phyloP scores from a whole-genome alignment of 2,888 invertebrate genomes.

The Flexamia atlantica region DNA sequence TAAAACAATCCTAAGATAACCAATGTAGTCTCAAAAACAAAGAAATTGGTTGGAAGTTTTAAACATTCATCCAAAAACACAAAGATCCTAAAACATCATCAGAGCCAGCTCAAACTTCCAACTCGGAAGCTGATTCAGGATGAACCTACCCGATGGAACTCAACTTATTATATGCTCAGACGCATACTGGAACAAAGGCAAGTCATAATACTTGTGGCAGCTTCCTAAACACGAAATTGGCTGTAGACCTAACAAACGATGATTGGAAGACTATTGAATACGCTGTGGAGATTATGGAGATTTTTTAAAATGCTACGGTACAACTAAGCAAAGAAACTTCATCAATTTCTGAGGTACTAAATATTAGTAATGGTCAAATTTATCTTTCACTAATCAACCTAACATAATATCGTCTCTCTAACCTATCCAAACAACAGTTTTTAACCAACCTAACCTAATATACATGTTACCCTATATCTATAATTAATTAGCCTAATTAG shows the following conservation, averaged over 20 bases:
- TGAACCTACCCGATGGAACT: slow-evolving; percentile 18
- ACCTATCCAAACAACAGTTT: too few species aligned
- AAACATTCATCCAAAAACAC: slow-evolving; percentile 24
- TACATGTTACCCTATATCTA: too few species aligned
- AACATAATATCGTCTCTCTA: not conserved
- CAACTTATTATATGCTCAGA: not conserved
- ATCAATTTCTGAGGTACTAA: slow-evolving; percentile 8
- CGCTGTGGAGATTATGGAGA: not conserved
- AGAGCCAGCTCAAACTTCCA: not conserved
- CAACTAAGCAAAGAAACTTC: slow-evolving; percentile 21
- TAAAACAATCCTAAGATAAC: slow-evolving; percentile 3
- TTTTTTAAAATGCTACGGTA: slow-evolving; percentile 14
- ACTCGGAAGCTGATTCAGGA: not conserved
- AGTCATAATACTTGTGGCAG: slow-evolving; percentile 1
- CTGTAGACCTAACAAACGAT: not conserved
- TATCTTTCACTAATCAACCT: slow-evolving; percentile 1
- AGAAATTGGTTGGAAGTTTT: slow-evolving; percentile 20
- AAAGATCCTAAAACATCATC: not conserved
- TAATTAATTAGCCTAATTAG: too few species aligned
- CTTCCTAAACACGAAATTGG: not conserved
- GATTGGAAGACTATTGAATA: slow-evolving; percentile 36
- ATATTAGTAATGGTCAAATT: too few species aligned
- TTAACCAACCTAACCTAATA: too few species aligned
- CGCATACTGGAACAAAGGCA: not conserved
- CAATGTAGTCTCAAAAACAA: not conserved